Percentiles rank a stretch among this genome's conserved stretches.
Evolutionary conservation across 53 echinoderm and acorn worm species (phyloP).

Genomic region (Arbacia lixula): DNA sequence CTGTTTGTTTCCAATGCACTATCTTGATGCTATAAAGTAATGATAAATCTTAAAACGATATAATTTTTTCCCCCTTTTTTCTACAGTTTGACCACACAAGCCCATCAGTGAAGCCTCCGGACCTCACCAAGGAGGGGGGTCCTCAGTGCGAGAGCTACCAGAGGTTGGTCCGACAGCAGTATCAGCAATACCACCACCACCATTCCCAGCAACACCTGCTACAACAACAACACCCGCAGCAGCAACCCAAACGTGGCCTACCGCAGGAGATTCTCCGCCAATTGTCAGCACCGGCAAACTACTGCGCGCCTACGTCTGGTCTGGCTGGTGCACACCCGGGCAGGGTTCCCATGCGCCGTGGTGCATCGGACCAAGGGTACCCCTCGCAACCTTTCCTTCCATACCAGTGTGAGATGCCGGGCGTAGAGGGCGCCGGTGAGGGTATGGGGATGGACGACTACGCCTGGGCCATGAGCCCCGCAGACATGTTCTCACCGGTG

Average conservation of each 20-base stretch:
- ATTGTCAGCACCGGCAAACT: slow-evolving; percentile 37
- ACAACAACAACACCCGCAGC: too few species aligned
- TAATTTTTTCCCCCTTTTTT: not conserved
- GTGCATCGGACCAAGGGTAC: slow-evolving; percentile 23
- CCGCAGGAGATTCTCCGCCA: slow-evolving; percentile 39
- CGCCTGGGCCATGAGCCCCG: slow-evolving; percentile 13
- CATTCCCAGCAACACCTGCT: slow-evolving; percentile 14
- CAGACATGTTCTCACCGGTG: slow-evolving; percentile 17
- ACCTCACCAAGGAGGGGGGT: not conserved
- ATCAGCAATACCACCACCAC: slow-evolving; percentile 51
- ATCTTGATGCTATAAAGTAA: too few species aligned
- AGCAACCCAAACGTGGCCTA: slow-evolving; percentile 12
- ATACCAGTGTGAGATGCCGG: slow-evolving; percentile 40
- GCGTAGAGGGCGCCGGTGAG: slow-evolving; percentile 43
- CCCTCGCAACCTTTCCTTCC: not conserved
- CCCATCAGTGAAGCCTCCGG: slow-evolving; percentile 10
- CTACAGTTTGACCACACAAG: slow-evolving; percentile 19
- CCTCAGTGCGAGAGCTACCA: slow-evolving; percentile 42
- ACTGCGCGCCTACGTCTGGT: not conserved
- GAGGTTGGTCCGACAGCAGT: slow-evolving; percentile 41
- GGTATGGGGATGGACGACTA: slow-evolving; percentile 45
- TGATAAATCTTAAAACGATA: too few species aligned
- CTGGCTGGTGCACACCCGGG: slow-evolving; percentile 7
- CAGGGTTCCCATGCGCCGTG: not conserved
- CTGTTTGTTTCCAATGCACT: too few species aligned